Evolutionary conservation across 2,113 vertebrate genomes (phyloP).

Genomic region (Clarias macrocephalus): DNA sequence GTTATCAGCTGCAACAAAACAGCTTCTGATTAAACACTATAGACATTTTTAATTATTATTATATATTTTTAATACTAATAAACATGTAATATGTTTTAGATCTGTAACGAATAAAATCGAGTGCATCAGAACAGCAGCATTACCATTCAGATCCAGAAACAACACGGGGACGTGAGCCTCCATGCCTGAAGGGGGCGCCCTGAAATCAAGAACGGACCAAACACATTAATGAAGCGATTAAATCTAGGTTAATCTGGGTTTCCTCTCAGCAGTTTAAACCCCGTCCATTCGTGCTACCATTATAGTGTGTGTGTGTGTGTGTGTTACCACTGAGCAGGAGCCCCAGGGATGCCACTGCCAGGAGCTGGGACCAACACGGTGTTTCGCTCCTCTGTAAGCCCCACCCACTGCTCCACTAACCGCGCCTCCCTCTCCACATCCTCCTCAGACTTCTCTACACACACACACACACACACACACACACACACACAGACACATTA

Average conservation of each 20-base stretch:
- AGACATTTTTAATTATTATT: too few relatives aligned
- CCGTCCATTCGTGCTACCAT: background rate
- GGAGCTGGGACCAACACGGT: constrained; percentile 91
- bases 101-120: background rate
- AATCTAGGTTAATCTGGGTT: background rate
- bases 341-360: constrained; percentile 91
- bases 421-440: constrained; percentile 90
- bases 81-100: background rate
- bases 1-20: constrained; percentile 81
- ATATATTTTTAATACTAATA: background rate
- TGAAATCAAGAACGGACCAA: constrained; percentile 54
- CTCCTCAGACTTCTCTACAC: constrained; percentile 88
- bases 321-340: constrained; percentile 88
- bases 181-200: constrained; percentile 90
- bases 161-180: constrained; percentile 95
- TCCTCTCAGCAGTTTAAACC: background rate
- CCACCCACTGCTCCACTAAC: constrained; percentile 96
- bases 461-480: constrained; percentile 7
- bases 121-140: constrained; percentile 41
- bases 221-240: background rate
- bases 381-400: constrained; percentile 94
- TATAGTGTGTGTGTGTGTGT: background rate
- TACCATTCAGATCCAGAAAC: constrained; percentile 95
- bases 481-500: background rate
- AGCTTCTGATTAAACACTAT: background rate